Evolutionary conservation across 1,140 invertebrate species (phyloP).

Genomic region (Dinothrombium tinctorium): DNA sequence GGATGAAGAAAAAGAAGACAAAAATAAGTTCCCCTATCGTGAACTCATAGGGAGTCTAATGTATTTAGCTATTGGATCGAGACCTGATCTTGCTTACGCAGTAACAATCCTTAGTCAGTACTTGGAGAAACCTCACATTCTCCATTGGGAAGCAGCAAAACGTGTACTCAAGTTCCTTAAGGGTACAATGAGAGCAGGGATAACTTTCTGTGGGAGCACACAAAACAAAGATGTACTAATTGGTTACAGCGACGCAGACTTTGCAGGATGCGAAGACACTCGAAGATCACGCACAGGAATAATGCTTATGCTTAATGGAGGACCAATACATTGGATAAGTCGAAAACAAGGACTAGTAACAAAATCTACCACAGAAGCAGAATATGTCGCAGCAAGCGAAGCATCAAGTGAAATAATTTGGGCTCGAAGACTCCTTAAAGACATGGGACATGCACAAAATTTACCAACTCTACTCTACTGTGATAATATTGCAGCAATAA

Average conservation of each 20-base stretch:
- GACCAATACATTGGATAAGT: conserved; percentile 14
- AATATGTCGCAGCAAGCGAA: conserved; percentile 6
- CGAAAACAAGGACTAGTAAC: conserved; percentile 10
- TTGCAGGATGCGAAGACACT: conserved; percentile 17
- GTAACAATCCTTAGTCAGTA: conserved; percentile 24
- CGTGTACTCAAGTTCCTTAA: conserved; percentile 24
- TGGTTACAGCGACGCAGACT: conserved; percentile 22
- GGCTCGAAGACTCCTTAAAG: conserved; percentile 15
- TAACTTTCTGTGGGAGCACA: not conserved
- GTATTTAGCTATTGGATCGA: conserved; percentile 21
- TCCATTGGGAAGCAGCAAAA: conserved; percentile 23
- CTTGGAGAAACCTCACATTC: conserved; percentile 17
- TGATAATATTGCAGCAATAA: conserved; percentile 18
- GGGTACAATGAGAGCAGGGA: conserved; percentile 18
- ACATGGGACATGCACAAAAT: conserved; percentile 5
- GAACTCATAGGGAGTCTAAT: conserved; percentile 17
- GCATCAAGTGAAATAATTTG: conserved; percentile 17
- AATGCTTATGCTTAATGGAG: conserved; percentile 16
- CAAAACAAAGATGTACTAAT: not conserved
- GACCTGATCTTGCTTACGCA: conserved; percentile 25
- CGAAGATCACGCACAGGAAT: conserved; percentile 18
- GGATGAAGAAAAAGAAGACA: no score
- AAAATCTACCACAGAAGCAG: conserved; percentile 11
- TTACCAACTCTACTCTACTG: conserved; percentile 12
- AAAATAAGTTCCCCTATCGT: conserved; percentile 6